Base-by-base conservation (phyloP, 2,113 vertebrate genomes). In the Takifugu bimaculatus region DNA sequence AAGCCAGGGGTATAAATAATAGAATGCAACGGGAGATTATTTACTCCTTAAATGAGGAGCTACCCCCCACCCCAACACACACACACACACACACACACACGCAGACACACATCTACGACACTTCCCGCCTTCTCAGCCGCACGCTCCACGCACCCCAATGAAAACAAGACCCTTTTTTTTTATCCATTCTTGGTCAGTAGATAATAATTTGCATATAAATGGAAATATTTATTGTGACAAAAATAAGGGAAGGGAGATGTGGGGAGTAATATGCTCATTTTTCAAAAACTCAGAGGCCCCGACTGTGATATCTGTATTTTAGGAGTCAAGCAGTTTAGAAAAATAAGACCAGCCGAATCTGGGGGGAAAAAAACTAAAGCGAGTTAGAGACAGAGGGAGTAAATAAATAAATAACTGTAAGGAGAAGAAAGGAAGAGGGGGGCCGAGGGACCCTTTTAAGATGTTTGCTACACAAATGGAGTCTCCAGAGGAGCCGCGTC, bases 201-300 rank as follows among this genome's bases (percentile, higher is more conserved):
- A 90, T 91, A 87, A 89, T 90, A 83, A 92, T 92, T 92, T 91
- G 89, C 90, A 92, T 92, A 91, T 89, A 92, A 92, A 92, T 92
- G 88, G 89, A 88, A 91, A 90, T 92, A 89, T 92, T 92, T 91
- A 92, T 89, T 91, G 82, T 87, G 79, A 88, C 81, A 77, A 65
- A 81, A 62, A 65, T 60, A 44, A 9, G 39, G 26, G 26, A 54
- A 14, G 73, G 75, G 64, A 87, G 83, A 87, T 85, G 83, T 81
- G 66, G 78, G 86, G 87, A 90, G 86, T 86, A 88, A 88, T 85
- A 78, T 86, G 85, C 82, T 90, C 83, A 85, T 91, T 90, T 90
- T 88, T 89, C 87, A 83, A 86, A 86, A 87, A 85, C 81, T 88
- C 82, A 70, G 12, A 13, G 70, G 81, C 54, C 82, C 78, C 72